A percentile compares a stretch with the other conserved stretches of the same genome.
Conservation (phyloP, 2,888 invertebrate genomes). For the Empis stercorea region DNA sequence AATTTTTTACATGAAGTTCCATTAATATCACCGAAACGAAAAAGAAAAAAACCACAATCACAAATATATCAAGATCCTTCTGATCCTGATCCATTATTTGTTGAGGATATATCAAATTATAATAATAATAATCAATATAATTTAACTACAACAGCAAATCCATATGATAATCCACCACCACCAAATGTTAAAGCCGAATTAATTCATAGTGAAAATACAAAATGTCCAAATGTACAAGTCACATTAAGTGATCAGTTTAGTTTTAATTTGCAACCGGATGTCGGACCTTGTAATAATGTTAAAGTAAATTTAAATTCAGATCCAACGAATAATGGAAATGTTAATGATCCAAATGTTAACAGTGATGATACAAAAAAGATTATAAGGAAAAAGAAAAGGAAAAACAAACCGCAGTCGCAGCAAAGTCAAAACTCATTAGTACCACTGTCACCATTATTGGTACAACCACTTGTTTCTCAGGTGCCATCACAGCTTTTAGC, state of each 20-base stretch:
- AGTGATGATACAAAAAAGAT: neutral
- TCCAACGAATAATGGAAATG: neutral
- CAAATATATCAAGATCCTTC: slow-evolving; percentile 7
- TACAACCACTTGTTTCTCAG: neutral
- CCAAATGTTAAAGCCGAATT: neutral
- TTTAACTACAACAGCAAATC: neutral
- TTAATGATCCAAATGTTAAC: neutral
- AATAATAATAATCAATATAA: neutral
- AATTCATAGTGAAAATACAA: neutral
- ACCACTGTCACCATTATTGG: neutral
- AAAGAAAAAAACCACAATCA: neutral
- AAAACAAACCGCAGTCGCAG: neutral
- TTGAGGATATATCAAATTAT: neutral
- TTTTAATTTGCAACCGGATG: slow-evolving; percentile 9
- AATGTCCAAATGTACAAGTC: slow-evolving; percentile 10
- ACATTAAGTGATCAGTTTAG: slow-evolving; percentile 9
- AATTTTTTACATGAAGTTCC: neutral
- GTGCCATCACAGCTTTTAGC: neutral
- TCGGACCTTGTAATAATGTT: slow-evolving; percentile 6
- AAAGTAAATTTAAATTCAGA: slow-evolving; percentile 6
- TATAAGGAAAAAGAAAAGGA: neutral
- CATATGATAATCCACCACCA: neutral
- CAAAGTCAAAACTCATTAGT: neutral
- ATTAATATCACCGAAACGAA: neutral
- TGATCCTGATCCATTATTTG: slow-evolving; percentile 13